Base-by-base conservation (phyloP, 2,113 vertebrate species). In the Pongo pygmaeus region DNA sequence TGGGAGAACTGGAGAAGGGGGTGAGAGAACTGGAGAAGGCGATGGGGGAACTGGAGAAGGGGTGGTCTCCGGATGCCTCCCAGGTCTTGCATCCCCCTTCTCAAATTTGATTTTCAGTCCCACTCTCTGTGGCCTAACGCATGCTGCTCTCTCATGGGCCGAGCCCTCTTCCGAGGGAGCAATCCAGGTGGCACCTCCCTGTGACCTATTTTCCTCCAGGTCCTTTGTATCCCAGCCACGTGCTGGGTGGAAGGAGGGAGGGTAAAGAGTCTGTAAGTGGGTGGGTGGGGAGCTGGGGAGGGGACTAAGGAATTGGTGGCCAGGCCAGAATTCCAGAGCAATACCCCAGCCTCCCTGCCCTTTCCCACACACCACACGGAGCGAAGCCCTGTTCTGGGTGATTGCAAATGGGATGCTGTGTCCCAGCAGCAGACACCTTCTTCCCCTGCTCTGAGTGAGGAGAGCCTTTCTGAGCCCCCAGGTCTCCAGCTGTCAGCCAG, bases 171-270 rank as follows among this genome's bases (percentile, higher is more conserved):
- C 32, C 0, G 8, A 93, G 84, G 61, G 87, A 27, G 61, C 84
- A 87, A 72, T 16, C 23, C 43, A 18, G 87, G 80, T 35, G 46
- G 48, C 84, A 88, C 80, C 90, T 69, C 95, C 95, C 94, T 38
- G 30, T 97, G 95, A 95, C 94, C 92, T 91, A 67, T 80, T 97
- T 97, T 96, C 84, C 75, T 84, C 32, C 46, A 16, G 40, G 61
- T 89, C 77, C 89, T 94, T 92, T 61, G 50, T 67, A 84, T 89
- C 35, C 13, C 27, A 70, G 61, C 59, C 48, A 17, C 13, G 0
- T 9, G 57, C 78, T 40, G 25, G 61, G 85, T 38, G 43, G 74
- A n/a, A 88, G 72, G n/a, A 69, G 32, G 89, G 83, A 67, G 11
- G 80, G 25, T 23, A 57, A 67, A 43, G 40, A 61, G 78, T 81